A percentile compares a stretch with the other conserved stretches of the same genome.
Conservation (phyloP, 2,113 vertebrate genomes). For the Centropus bengalensis region DNA sequence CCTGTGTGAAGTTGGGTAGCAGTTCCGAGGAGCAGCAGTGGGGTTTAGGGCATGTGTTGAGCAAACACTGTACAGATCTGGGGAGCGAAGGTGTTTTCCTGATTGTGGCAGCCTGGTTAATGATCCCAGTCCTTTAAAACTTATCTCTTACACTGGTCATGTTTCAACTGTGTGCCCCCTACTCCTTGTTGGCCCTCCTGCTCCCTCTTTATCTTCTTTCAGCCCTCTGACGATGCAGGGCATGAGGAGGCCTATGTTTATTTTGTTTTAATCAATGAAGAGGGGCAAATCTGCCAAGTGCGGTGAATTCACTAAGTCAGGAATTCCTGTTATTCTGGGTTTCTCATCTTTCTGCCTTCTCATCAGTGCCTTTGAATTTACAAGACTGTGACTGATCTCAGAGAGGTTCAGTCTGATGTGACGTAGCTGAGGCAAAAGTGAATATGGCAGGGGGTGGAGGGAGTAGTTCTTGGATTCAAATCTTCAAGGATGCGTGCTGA, state of each 20-base stretch:
- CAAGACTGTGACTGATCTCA: neutral
- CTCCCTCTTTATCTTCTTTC: neutral
- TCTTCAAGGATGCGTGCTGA: neutral
- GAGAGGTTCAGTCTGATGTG: neutral
- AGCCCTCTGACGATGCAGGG: neutral
- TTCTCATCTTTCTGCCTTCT: neutral
- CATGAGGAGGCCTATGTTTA: neutral
- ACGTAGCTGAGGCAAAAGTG: neutral
- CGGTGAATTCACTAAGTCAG: neutral
- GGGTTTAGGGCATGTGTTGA: neutral
- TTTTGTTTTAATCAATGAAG: neutral
- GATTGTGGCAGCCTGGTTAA: neutral
- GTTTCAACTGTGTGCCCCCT: neutral
- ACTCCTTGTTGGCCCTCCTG: neutral
- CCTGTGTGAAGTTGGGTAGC: neutral
- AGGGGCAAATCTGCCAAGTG: neutral
- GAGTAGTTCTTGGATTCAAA: neutral
- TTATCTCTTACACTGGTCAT: neutral
- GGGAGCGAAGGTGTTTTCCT: neutral
- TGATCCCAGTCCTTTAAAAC: neutral
- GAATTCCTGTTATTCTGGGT: neutral
- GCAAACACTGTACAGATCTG: neutral
- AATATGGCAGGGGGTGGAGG: neutral
- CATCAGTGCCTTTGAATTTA: neutral
- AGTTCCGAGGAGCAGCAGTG: neutral